These are phyloP conservation scores for Camelus dromedarius DNA, from an alignment of 2,113 vertebrate genomes.

Conservation along the genomic window DNA sequence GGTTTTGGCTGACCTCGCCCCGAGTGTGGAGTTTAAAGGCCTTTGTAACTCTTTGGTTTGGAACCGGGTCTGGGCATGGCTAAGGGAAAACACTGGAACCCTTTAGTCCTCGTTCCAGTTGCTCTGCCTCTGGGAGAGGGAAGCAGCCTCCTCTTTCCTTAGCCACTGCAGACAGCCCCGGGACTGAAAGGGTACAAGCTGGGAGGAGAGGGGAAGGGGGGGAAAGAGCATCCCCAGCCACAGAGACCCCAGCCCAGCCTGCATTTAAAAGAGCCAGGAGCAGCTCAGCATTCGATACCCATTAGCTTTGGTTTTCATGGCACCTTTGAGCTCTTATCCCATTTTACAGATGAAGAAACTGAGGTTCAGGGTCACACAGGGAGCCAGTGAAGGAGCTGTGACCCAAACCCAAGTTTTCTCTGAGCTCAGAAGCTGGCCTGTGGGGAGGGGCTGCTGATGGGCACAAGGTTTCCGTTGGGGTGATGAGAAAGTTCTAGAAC, in stretches of 20 bases:
- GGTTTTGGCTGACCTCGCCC: slow-evolving; percentile 82
- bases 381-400: background rate
- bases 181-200: background rate
- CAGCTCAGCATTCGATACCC: background rate
- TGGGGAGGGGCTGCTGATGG: background rate
- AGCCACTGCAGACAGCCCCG: background rate
- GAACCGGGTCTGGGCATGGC: slow-evolving; percentile 58
- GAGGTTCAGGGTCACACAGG: background rate
- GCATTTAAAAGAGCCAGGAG: background rate
- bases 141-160: background rate
- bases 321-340: background rate
- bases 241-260: background rate
- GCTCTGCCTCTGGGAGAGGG: background rate
- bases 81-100: background rate
- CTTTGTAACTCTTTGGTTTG: slow-evolving; percentile 82
- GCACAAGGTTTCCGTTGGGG: background rate
- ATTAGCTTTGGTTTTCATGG: background rate
- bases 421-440: background rate
- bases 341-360: background rate
- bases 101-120: background rate
- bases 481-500: background rate
- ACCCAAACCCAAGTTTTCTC: background rate
- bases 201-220: background rate
- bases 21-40: slow-evolving; percentile 67
- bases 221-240: background rate